These are phyloP conservation scores for Lithobius niger DNA, from an alignment of 1,140 invertebrate species.

Conservation along the genomic window DNA sequence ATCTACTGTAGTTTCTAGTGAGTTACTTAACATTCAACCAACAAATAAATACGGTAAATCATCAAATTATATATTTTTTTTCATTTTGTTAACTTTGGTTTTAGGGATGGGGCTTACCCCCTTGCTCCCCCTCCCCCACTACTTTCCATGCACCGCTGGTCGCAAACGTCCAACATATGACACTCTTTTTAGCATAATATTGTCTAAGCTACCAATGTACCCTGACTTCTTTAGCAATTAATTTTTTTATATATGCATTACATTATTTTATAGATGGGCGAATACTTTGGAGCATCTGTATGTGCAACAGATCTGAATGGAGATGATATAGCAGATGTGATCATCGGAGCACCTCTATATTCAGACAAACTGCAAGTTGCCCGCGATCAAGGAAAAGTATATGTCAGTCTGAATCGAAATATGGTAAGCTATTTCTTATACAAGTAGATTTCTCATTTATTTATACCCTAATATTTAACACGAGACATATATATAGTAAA, in stretches of 20 bases:
- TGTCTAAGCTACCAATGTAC: background rate
- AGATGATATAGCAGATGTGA: conserved; percentile 51
- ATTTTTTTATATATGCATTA: background rate
- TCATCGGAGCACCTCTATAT: conserved; percentile 66
- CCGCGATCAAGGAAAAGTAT: conserved; percentile 44
- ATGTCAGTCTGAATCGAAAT: conserved; percentile 37
- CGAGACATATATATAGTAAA: no score
- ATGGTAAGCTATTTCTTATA: conserved; percentile 13
- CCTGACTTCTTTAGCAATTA: background rate
- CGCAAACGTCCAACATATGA: background rate
- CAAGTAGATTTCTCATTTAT: no score
- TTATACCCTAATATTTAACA: no score
- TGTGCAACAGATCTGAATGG: conserved; percentile 52
- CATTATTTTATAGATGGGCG: conserved; percentile 53
- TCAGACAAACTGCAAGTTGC: no score
- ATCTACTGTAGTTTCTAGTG: no score
- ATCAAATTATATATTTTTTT: no score
- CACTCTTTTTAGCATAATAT: conserved; percentile 9
- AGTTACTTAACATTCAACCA: no score
- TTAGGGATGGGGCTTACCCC: no score
- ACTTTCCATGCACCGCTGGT: background rate
- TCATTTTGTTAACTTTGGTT: no score
- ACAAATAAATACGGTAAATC: no score
- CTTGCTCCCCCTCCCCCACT: conserved; percentile 29
- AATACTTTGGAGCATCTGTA: conserved; percentile 60